Base-by-base conservation (phyloP, 2,888 invertebrate genomes). In the Ennomos quercinarius region DNA sequence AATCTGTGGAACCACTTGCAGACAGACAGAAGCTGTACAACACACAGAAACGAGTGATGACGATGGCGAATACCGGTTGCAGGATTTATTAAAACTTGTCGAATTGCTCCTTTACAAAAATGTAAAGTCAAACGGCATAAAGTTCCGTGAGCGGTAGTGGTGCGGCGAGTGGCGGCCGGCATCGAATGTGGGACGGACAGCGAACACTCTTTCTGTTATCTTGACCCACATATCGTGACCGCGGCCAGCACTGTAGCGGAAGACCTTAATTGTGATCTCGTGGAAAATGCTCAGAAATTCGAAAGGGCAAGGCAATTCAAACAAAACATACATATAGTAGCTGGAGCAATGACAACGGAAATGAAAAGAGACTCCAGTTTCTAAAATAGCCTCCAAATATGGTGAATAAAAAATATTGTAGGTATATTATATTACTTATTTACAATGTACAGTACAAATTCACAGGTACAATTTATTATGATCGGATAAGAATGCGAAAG, bases 221-320 rank as follows among this genome's bases (percentile, higher is more conserved):
- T 87, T 87, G 88, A 88, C 88, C 88, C 78, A 87, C 84, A 83
- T 88, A 78, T 71, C 68, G 78, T 79, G 85, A 81, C 84, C 86
- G 84, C 83, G 80, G 79, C 77, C 82, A 74, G 66, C 70, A 67
- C 72, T 76, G 70, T 77, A 80, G 76, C 81, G 81, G 80, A 81
- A 84, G 75, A 80, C 79, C 79, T 79, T 81, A 81, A 83, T 83
- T 81, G 76, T 73, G 65, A 68, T 71, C 71, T 73, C 68, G 78
- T 74, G 68, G 68, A 71, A 72, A 67, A 60, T 61, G 27, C 35
- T 50, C 62, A 61, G 57, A 68, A 68, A 66, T 63, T 66, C 55
- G 36, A 45, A 62, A 58, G 47, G 53, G 56, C 49, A 12, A 46
- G 52, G 10, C n/a, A 40, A n/a, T 49, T 40, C 42, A 41, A 40